Percentiles rank a stretch among this genome's conserved stretches.
Evolutionary conservation across 2,888 invertebrate species (phyloP).

Genomic region (Chaitophorus viminalis): DNA sequence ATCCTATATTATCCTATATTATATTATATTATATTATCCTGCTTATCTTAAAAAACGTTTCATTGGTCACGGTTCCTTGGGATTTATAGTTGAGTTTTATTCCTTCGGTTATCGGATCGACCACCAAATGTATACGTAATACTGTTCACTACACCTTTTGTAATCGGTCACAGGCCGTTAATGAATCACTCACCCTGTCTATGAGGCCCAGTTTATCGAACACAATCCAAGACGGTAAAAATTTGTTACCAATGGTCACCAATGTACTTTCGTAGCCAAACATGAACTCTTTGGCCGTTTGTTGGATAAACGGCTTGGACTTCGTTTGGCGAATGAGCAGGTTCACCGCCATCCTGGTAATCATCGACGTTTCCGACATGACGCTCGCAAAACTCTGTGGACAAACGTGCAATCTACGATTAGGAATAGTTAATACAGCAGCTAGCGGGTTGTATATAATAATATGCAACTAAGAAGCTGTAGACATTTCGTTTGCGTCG

Average conservation of each 20-base stretch:
- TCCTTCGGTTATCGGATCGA: too few relatives aligned
- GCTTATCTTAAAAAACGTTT: too few relatives aligned
- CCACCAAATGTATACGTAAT: too few relatives aligned
- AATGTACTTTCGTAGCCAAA: constrained; percentile 86
- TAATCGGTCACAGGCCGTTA: too few relatives aligned
- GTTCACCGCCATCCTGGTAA: constrained; percentile 78
- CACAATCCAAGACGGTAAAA: constrained; percentile 85
- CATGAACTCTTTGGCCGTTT: constrained; percentile 89
- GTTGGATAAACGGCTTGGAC: constrained; percentile 77
- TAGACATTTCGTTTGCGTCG: too few relatives aligned
- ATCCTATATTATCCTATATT: too few relatives aligned
- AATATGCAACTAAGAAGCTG: too few relatives aligned
- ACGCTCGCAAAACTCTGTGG: constrained; percentile 84
- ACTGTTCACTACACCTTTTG: too few relatives aligned
- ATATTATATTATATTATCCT: too few relatives aligned
- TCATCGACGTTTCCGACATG: constrained; percentile 74
- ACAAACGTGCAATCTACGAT: not conserved
- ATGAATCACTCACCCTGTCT: constrained; percentile 76
- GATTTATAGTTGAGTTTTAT: not conserved
- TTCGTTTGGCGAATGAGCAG: constrained; percentile 76
- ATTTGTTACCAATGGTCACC: constrained; percentile 83
- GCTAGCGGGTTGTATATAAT: not conserved
- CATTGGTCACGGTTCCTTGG: too few relatives aligned
- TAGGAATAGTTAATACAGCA: not conserved
- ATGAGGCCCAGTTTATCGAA: constrained; percentile 90